A percentile compares a stretch with the other conserved stretches of the same genome.
phyloP scores from a whole-genome alignment of 2,113 vertebrate species.

The Centropus unirufus region DNA sequence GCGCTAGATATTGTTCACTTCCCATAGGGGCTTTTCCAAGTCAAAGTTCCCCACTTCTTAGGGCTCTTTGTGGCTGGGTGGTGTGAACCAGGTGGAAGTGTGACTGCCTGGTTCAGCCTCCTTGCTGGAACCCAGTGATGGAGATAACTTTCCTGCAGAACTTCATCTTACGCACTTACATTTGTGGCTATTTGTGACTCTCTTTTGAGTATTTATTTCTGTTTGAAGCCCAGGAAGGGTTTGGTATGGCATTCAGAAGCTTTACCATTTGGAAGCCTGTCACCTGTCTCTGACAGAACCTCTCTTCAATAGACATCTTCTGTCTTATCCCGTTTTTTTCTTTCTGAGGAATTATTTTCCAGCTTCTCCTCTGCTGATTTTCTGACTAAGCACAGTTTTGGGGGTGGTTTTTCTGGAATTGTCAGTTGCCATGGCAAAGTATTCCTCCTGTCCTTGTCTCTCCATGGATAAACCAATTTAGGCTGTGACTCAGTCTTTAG shows the following conservation, averaged over 20 bases:
- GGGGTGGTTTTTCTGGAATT: slow-evolving; percentile 9
- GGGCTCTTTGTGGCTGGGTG: neutral
- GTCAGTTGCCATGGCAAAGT: slow-evolving; percentile 49
- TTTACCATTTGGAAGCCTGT: neutral
- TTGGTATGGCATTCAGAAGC: neutral
- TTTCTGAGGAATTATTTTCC: slow-evolving; percentile 4
- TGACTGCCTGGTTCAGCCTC: neutral
- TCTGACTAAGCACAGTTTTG: slow-evolving; percentile 21
- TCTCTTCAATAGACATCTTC: neutral
- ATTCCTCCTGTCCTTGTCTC: neutral
- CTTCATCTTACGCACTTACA: neutral
- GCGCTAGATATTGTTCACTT: neutral
- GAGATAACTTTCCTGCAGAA: neutral
- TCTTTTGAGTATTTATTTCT: neutral
- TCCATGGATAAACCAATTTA: neutral
- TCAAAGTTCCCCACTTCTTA: neutral
- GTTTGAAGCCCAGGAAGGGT: neutral
- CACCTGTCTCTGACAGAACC: neutral
- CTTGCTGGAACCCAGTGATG: fast-evolving
- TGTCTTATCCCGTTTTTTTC: neutral
- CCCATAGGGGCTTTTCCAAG: neutral
- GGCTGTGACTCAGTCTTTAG: neutral
- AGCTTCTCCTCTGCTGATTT: slow-evolving; percentile 15
- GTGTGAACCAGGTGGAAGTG: neutral
- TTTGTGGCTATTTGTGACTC: neutral